Evolutionary conservation across 2,113 vertebrate genomes (phyloP), one percentile per base, ranked within the genome.

Genomic region (Protobothrops mucrosquamatus): DNA sequence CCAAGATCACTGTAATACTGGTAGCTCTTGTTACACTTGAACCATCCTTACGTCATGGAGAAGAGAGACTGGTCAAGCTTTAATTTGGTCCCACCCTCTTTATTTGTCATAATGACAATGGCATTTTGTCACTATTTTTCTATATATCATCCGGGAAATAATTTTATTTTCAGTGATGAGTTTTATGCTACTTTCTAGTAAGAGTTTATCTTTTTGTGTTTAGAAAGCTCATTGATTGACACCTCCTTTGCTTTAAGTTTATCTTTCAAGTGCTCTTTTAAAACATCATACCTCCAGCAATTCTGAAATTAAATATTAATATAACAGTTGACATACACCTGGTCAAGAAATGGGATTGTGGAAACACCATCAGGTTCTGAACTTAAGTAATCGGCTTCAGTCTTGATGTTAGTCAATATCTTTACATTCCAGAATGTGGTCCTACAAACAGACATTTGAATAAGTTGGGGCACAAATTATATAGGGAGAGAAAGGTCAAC

Each of bases 151-250:
- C 93, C 96, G 8, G 94, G 95, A 96, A 97, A 96, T 95, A 95
- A 97, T 97, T 96, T 96, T 96, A 93, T 96, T 97, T 96, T 97
- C 96, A 95, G 94, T 96, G 94, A 94, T 89, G 95, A 96, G 94
- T 92, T 96, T 96, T 96, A 94, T 96, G 95, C 95, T 96, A 56
- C 81, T 55, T 56, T 95, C 96, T 96, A 95, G 94, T 95, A 95
- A 95, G 96, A 95, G 52, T 20, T 96, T 97, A 96, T 94, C 94
- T 96, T 94, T 93, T 97, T 96, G 95, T 96, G 94, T 94, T 91
- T 95, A 93, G 90, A 95, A 96, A 96, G 96, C 96, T 97, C 95
- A 96, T 97, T 88, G 96, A 96, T 92, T 95, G 96, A 95, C 96
- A 96, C 96, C 95, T 92, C 94, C 96, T 95, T 61, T 94, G 94